Evolutionary conservation across 1,140 invertebrate species (phyloP).

Genomic region (Heliconius hewitsoni): DNA sequence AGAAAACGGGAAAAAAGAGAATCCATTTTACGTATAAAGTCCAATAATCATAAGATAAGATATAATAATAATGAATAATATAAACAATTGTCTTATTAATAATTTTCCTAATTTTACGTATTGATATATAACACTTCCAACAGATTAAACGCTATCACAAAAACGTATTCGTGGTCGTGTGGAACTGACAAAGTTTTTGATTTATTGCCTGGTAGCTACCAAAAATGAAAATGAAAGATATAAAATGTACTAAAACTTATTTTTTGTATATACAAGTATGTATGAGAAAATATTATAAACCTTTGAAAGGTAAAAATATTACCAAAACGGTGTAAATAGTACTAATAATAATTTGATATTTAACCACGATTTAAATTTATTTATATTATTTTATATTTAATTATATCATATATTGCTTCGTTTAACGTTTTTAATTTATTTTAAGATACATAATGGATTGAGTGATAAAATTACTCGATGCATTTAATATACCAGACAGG

Average conservation of each 20-base stretch:
- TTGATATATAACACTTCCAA: background rate
- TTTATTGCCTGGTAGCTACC: conserved; percentile 27
- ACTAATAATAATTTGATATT: too few species aligned
- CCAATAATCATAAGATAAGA: background rate
- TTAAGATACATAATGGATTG: background rate
- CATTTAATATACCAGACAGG: too few species aligned
- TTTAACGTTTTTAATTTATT: too few species aligned
- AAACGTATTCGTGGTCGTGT: conserved; percentile 25
- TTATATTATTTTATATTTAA: too few species aligned
- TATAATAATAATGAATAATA: background rate
- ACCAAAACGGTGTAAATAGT: too few species aligned
- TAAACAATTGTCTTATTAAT: background rate
- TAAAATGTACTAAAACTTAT: conserved; percentile 13
- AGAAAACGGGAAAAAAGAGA: too few species aligned
- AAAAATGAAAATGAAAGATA: conserved; percentile 12
- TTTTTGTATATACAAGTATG: background rate
- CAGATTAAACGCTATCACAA: background rate
- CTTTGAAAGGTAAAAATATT: too few species aligned
- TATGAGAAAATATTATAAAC: too few species aligned
- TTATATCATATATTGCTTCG: background rate
- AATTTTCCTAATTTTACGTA: background rate
- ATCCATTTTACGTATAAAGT: too few species aligned
- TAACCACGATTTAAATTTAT: too few species aligned
- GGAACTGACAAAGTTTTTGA: conserved; percentile 29
- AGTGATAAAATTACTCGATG: background rate